Base-by-base conservation (phyloP, 2,113 vertebrate genomes). In the Centrocercus urophasianus region DNA sequence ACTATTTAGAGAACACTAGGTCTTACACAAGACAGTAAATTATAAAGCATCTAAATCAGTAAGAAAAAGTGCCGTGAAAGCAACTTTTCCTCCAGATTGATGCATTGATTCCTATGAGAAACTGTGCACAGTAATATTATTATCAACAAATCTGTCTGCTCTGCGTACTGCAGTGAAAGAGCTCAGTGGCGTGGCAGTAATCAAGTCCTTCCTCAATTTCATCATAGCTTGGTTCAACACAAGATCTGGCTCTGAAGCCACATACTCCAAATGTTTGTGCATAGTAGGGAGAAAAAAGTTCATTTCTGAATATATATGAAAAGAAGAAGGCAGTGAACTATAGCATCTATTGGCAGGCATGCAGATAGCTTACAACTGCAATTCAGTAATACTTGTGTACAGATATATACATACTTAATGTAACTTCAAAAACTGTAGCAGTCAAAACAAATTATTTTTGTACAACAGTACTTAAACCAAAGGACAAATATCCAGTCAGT, bases 401-500 rank as follows among this genome's bases (percentile, higher is more conserved):
- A 77, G 45, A 57, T 5, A 69, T 8, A 11, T 54, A 67, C 32
- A 36, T 28, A 88, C 28, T 70, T 43, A 77, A 65, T 43, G 34
- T 43, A 32, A 92, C 43, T 12, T 38, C 47, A 76, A 70, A 69
- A 86, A 69, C 8, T 20, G 34, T 28, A 85, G 74, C 32, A 93
- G 70, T 34, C 67, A 81, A 86, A 90, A 92, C 30, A 11, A 66
- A 34, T 36, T 10, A 27, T 27, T 88, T 94, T 83, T 65, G 82
- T 56, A 79, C 20, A 86, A 79, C 21, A 38, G 6, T 60, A 78
- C 64, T 91, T 45, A 91, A 87, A 52, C 30, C 63, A 32, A 89
- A 50, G 38, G 43, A 65, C 57, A 89, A 90, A 82, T n/a, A 71
- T 16, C 80, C 50, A 72, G 38, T 71, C 73, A 90, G 48, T 11